Base-by-base conservation (phyloP, 1,140 invertebrate species). In the Lanistes nyassanus region DNA sequence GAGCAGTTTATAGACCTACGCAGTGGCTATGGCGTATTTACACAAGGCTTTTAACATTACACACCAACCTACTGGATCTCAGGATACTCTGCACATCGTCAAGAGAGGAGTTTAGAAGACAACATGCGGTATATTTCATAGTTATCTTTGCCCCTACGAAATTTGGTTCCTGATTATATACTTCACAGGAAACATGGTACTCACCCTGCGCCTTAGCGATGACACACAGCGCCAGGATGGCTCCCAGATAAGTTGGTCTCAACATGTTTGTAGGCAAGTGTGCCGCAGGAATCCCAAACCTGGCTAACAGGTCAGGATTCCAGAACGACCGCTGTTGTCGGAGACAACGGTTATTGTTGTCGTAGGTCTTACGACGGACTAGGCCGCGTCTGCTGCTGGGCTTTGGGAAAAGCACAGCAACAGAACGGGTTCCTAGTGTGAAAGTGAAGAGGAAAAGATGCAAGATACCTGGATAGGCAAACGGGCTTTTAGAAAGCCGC, bases 401-500 rank as follows among this genome's bases (percentile, higher is more conserved):
- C 65, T 42, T 23, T 7, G 34, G 26, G 65, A 26, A 19, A 47
- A 64, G 65, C 65, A 42, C 65, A 67, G 65, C 65, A 67, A 67
- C 65, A 29, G 65, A 23, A 42, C 65, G 65, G 62, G 56, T 36
- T 34, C 62, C 62, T 65, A 31, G 26, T 23, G 21, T 36, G 7
- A 36, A 36, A 65, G 36, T 36, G 62, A 21, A 34, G 62, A 36
- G 36, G 11, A 9, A 19, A 67, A 42, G 37, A 67, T 23, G n/a
- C 37, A 42, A 21, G 36, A n/a, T 39, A 34, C 65, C 21, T 67
- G 65, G 65, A 67, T 42, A 42, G 65, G 65, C 65, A 67, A 5
- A 67, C 65, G 65, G 65, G 65, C 65, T 67, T 42, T 29, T 67
- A 37, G 29, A 21, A 67, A 67, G 65, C 65, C 65, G 65, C 65